Conservation (phyloP, 2,888 invertebrate species). For the Drosophila peninsularis region DNA sequence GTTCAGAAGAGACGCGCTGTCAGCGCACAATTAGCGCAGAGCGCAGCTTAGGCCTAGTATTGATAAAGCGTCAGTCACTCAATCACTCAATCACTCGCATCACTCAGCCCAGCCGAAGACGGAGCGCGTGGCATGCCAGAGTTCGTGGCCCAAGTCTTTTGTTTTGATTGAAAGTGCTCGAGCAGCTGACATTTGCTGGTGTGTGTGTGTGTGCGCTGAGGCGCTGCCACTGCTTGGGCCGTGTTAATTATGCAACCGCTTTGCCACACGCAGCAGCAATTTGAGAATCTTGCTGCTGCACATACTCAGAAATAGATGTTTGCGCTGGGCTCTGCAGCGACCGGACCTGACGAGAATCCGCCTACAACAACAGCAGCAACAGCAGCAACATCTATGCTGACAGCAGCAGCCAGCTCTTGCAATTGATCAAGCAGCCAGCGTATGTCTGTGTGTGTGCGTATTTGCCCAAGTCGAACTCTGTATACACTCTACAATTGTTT, state of each 20-base stretch:
- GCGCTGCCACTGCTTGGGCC: neutral
- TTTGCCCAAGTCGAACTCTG: conserved; percentile 8
- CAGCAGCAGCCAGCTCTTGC: conserved; percentile 28
- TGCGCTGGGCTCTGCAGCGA: neutral
- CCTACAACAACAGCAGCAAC: neutral
- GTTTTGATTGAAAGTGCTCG: conserved; percentile 46
- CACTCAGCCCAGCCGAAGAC: conserved; percentile 20
- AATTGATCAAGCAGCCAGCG: conserved; percentile 23
- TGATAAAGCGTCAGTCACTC: conserved; percentile 51
- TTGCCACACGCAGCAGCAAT: conserved; percentile 46
- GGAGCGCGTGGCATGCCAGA: conserved; percentile 45
- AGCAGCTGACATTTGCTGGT: conserved; percentile 13
- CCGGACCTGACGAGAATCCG: conserved; percentile 18
- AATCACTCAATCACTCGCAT: conserved; percentile 20
- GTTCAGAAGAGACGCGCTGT: conserved; percentile 38
- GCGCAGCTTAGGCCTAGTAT: conserved; percentile 23
- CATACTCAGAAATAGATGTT: neutral
- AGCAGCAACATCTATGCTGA: conserved; percentile 3
- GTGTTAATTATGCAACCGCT: conserved; percentile 48
- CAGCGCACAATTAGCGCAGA: conserved; percentile 47
- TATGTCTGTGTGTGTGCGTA: neutral
- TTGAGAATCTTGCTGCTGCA: neutral
- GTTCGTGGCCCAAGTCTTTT: conserved; percentile 50
- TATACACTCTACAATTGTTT: conserved; percentile 12
- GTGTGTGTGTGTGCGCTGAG: neutral